Percentiles rank a stretch among this genome's conserved stretches.
Evolutionary conservation across 2,797 vertebrate genomes (phyloP).

Genomic region (Pterois miles): DNA sequence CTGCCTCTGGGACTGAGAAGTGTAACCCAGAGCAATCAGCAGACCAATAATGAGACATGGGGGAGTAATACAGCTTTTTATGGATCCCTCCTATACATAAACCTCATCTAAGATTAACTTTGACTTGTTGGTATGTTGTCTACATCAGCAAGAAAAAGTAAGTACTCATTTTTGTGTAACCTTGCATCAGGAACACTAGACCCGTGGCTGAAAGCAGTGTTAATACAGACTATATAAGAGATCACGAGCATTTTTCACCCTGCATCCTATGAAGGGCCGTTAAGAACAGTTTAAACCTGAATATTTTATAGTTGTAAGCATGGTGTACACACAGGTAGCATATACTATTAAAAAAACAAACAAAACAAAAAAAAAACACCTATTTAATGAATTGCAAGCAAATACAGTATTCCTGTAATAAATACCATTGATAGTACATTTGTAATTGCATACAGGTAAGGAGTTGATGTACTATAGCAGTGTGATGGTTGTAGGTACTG

Average conservation of each 20-base stretch:
- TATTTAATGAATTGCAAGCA: neutral
- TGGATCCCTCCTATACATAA: slow-evolving; percentile 69
- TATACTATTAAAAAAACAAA: too few relatives aligned
- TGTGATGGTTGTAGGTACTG: neutral
- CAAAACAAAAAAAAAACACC: too few relatives aligned
- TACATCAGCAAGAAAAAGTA: slow-evolving; percentile 72
- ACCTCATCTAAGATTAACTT: slow-evolving; percentile 83
- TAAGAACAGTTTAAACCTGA: neutral
- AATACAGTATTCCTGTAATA: neutral
- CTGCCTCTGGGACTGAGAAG: slow-evolving; percentile 32
- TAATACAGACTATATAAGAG: neutral
- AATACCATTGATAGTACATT: neutral
- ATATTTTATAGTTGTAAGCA: neutral
- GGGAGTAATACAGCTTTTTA: slow-evolving; percentile 68
- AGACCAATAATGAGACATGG: slow-evolving; percentile 41
- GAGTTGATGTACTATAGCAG: neutral
- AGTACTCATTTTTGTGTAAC: slow-evolving; percentile 26
- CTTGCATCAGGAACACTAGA: neutral
- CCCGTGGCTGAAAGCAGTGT: neutral
- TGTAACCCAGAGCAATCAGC: slow-evolving; percentile 15
- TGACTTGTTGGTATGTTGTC: slow-evolving; percentile 63
- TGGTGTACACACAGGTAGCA: neutral
- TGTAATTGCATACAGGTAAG: neutral
- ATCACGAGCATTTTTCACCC: neutral
- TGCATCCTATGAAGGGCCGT: neutral